Evolutionary conservation across 2,797 vertebrate species (phyloP).

Genomic region (Geranospiza caerulescens): DNA sequence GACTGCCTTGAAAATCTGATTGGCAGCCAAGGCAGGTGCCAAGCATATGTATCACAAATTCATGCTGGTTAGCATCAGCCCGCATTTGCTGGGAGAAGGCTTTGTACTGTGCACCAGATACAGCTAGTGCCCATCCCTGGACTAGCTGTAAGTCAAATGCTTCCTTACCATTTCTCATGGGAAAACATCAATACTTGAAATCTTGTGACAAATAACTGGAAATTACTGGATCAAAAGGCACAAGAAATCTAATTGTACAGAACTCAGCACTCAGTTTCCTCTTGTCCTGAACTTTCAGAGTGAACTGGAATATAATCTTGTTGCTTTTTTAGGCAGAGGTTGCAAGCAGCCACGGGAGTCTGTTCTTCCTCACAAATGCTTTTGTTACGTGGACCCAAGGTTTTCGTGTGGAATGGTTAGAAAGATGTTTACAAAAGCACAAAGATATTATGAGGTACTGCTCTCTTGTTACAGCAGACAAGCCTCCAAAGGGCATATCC

Average conservation of each 20-base stretch:
- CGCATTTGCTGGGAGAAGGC: neutral
- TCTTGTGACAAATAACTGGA: neutral
- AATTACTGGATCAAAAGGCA: neutral
- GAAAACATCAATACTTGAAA: neutral
- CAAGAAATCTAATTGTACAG: neutral
- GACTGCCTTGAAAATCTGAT: neutral
- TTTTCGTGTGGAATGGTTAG: neutral
- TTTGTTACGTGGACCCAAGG: neutral
- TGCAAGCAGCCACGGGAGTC: neutral
- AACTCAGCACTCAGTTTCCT: neutral
- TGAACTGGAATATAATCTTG: neutral
- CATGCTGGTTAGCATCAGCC: neutral
- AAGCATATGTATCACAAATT: neutral
- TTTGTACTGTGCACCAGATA: neutral
- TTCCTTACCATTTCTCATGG: neutral
- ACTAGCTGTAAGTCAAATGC: neutral
- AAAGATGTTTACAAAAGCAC: neutral
- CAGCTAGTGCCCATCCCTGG: neutral
- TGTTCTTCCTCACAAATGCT: neutral
- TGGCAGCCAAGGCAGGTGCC: neutral
- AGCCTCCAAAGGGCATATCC: neutral
- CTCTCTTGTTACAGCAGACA: neutral
- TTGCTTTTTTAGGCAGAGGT: neutral
- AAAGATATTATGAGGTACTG: neutral
- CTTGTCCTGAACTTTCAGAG: neutral